Evolutionary conservation across 2,113 vertebrate species (phyloP), one percentile per base, ranked within the genome.

Genomic region (Chroicocephalus ridibundus): DNA sequence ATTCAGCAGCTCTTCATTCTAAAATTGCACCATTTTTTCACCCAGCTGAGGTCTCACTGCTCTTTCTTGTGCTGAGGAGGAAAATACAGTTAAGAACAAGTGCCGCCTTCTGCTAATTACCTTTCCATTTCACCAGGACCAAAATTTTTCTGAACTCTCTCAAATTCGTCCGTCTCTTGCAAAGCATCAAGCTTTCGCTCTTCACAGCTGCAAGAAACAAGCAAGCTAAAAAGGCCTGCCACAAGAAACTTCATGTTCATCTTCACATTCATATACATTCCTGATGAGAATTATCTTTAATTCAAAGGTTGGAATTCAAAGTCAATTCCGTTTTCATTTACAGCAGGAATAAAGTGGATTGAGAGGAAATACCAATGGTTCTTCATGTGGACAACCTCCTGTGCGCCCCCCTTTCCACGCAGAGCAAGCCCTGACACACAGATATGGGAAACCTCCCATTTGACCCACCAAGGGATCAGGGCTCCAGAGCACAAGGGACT

Each of bases 121-220:
- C 96, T 97, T 95, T 95, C 94, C 81, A 57, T 55, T 70, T 92
- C 96, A 72, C 18, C 55, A 52, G 81, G 57, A 79, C 71, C 4
- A 9, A 86, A 66, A 36, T 55, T 82, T 64, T 88, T 96, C 83
- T 68, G 90, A 79, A 31, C 65, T 31, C 77, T 90, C 46, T 95
- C 71, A 0, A 94, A 97, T 82, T 69, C 87, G 55, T 89, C 78
- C 1, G 0, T 26, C 46, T 91, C 94, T 58, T 90, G 88, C 54
- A 90, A 87, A 77, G 25, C 4, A 1, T 88, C 71, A 4, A 51
- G 80, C 58, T 93, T 93, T 22, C 2, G 24, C 19, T 97, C 94
- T 57, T 94, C 95, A 44, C 10, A 65, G 65, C 96, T 97, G 74
- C 51, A 97, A 96, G 69, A 89, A 94, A 82, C 25, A 93, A 88